Evolutionary conservation across 2,797 vertebrate species (phyloP).

Genomic region (Tangara arthus): DNA sequence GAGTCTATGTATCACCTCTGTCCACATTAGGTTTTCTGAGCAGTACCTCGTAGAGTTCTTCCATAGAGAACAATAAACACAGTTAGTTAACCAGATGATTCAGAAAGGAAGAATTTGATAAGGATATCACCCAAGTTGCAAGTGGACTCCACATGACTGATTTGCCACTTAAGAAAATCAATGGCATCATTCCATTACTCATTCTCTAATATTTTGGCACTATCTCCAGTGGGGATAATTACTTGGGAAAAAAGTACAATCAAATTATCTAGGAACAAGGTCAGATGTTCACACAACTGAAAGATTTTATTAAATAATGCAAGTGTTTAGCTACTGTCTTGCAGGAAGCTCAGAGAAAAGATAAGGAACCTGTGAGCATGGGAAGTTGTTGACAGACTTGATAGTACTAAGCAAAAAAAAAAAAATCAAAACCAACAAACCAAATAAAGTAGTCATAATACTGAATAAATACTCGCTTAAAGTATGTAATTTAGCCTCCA

Average conservation of each 20-base stretch:
- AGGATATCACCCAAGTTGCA: not conserved
- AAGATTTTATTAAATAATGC: not conserved
- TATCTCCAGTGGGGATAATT: not conserved
- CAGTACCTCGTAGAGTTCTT: not conserved
- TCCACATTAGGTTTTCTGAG: not conserved
- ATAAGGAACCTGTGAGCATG: not conserved
- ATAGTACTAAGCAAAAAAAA: not conserved
- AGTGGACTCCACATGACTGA: not conserved
- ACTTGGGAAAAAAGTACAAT: not conserved
- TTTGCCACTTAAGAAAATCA: not conserved
- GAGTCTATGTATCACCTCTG: not conserved
- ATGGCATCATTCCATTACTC: slow-evolving; percentile 22
- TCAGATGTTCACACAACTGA: not conserved
- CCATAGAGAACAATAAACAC: slow-evolving; percentile 5
- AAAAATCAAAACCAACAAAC: not conserved
- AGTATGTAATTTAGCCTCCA: not conserved
- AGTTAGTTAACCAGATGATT: slow-evolving; percentile 17
- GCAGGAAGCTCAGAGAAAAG: not conserved
- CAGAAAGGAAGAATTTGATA: slow-evolving; percentile 10
- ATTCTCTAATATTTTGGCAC: slow-evolving; percentile 33
- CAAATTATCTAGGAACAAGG: not conserved
- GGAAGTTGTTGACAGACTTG: not conserved
- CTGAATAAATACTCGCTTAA: not conserved
- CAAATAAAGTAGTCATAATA: not conserved
- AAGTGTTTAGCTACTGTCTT: not conserved